Evolutionary conservation across 2,113 vertebrate species (phyloP).

Genomic region (Hystrix brachyura): DNA sequence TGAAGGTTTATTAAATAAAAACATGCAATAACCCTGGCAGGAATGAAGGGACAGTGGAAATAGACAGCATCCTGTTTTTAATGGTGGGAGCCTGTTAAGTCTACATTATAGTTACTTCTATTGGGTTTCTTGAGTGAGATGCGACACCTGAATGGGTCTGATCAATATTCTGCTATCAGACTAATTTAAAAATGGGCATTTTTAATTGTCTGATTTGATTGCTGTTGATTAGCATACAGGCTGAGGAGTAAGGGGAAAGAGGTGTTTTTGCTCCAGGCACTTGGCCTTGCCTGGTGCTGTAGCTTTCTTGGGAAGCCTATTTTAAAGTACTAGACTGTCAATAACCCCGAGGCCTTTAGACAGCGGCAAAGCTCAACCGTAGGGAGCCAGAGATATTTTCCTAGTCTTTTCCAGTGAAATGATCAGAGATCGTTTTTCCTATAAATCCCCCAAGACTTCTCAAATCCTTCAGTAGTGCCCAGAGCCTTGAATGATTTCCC

Average conservation of each 20-base stretch:
- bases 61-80: constrained; percentile 40
- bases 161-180: constrained; percentile 30
- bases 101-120: not conserved
- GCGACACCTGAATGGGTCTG: not conserved
- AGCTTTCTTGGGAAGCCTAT: not conserved
- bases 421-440: not conserved
- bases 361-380: not conserved
- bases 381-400: not conserved
- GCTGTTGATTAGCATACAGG: not conserved
- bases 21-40: constrained; percentile 72
- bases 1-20: constrained; percentile 90
- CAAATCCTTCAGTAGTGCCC: not conserved
- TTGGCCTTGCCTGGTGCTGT: constrained; percentile 25
- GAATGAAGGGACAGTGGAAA: constrained; percentile 78
- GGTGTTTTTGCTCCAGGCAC: constrained; percentile 58
- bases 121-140: constrained; percentile 16
- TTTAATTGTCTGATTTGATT: constrained; percentile 55
- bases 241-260: not conserved
- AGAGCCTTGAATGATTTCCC: not conserved
- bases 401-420: not conserved
- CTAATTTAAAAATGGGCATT: constrained; percentile 63
- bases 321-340: not conserved
- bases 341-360: not conserved
- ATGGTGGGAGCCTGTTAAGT: constrained; percentile 7
- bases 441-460: not conserved